A percentile compares a stretch with the other conserved stretches of the same genome.
Conservation (phyloP, 1,140 invertebrate species). For the Pseudomyrmex sp. region DNA sequence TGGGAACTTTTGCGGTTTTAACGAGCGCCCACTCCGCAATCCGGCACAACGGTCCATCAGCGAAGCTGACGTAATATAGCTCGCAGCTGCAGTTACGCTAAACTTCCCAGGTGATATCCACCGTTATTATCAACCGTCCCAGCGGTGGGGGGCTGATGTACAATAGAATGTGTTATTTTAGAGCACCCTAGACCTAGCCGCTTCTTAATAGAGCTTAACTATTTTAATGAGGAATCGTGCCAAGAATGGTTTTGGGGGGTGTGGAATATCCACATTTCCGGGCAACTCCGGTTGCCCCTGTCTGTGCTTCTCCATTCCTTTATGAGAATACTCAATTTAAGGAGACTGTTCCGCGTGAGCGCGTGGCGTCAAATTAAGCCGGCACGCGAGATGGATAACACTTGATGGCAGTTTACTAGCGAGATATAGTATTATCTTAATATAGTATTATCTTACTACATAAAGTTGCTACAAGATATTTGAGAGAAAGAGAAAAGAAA, state of each 20-base stretch:
- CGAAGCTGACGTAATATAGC: conserved; percentile 49
- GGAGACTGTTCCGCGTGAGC: conserved; percentile 6
- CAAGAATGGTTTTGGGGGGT: conserved; percentile 61
- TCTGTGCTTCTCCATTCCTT: conserved; percentile 39
- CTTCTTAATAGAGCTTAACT: conserved; percentile 76
- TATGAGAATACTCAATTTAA: conserved; percentile 58
- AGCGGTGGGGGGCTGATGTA: conserved; percentile 60
- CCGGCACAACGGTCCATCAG: conserved; percentile 54
- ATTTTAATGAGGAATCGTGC: conserved; percentile 76
- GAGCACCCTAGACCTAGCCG: conserved; percentile 63
- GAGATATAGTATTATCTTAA: conserved; percentile 4
- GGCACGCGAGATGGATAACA: conserved; percentile 39
- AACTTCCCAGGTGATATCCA: conserved; percentile 70
- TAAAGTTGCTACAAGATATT: neutral
- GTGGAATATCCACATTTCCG: conserved; percentile 62
- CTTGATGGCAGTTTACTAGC: conserved; percentile 29
- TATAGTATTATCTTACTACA: conserved; percentile 11
- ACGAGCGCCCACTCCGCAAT: conserved; percentile 47
- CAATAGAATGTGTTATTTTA: conserved; percentile 69
- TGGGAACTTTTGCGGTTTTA: conserved; percentile 56
- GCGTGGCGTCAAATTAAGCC: conserved; percentile 61
- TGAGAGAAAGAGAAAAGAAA: neutral
- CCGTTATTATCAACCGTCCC: conserved; percentile 64
- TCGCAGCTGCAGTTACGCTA: conserved; percentile 61
- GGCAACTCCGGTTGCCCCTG: neutral